Conservation (phyloP, 2,888 invertebrate species). For the Acrocyrtus sp. region DNA sequence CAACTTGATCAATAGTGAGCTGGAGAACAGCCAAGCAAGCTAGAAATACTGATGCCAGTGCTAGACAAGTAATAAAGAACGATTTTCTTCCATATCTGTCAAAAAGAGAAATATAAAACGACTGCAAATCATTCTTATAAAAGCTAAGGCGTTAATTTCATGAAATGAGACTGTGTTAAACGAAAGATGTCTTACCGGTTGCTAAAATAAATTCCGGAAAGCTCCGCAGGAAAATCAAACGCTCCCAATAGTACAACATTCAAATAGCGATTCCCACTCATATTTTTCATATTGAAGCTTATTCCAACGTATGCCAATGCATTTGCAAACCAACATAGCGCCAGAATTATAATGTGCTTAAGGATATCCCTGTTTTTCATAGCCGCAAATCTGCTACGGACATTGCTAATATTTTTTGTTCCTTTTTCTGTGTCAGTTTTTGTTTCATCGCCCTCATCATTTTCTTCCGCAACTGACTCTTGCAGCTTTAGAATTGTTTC, state of each 20-base stretch:
- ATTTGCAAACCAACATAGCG: slow-evolving; percentile 51
- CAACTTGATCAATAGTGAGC: slow-evolving; percentile 2
- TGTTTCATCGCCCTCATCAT: slow-evolving; percentile 10
- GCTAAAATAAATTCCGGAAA: slow-evolving; percentile 57
- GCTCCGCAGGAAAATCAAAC: slow-evolving; percentile 51
- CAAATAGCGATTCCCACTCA: slow-evolving; percentile 58
- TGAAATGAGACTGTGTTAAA: too few relatives aligned
- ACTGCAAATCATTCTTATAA: background rate
- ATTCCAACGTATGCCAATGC: slow-evolving; percentile 53
- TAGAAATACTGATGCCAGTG: slow-evolving; percentile 43
- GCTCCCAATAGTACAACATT: slow-evolving; percentile 52
- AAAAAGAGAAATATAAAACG: slow-evolving; percentile 2
- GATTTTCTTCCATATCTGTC: slow-evolving; percentile 55
- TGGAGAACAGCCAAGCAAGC: slow-evolving; percentile 42
- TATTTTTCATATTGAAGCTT: slow-evolving; percentile 55
- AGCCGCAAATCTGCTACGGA: slow-evolving; percentile 15
- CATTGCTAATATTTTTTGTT: background rate
- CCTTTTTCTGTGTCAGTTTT: too few relatives aligned
- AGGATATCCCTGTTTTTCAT: slow-evolving; percentile 33
- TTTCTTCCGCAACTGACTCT: slow-evolving; percentile 21
- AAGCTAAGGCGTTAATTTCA: too few relatives aligned
- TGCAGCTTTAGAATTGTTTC: slow-evolving; percentile 52
- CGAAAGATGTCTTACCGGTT: slow-evolving; percentile 52
- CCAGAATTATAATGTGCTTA: slow-evolving; percentile 41
- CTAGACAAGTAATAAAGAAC: slow-evolving; percentile 46